phyloP scores from a whole-genome alignment of 2,888 invertebrate genomes.

The Troglohyphantes excavatus region DNA sequence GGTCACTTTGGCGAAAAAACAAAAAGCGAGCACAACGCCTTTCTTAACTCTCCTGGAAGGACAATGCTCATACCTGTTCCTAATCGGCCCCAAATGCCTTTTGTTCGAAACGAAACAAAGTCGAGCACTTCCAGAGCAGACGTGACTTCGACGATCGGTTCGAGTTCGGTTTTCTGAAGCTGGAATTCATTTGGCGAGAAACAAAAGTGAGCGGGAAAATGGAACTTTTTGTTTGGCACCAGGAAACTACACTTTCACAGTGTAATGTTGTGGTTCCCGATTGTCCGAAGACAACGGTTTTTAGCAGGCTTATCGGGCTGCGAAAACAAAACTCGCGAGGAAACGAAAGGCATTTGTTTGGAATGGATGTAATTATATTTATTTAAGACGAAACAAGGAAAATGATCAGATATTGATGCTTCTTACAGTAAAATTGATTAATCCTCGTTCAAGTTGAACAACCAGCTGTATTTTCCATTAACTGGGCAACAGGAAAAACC shows the following conservation, averaged over 20 bases:
- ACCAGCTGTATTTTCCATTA: too few species aligned
- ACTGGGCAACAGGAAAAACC: too few species aligned
- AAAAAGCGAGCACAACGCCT: slow-evolving; percentile 44
- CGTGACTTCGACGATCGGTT: not conserved
- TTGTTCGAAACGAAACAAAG: slow-evolving; percentile 37
- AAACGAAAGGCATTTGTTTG: too few species aligned
- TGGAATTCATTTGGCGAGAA: not conserved
- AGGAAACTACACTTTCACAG: slow-evolving; percentile 1
- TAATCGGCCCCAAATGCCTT: slow-evolving; percentile 50
- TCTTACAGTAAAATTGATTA: not conserved
- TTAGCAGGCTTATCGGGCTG: too few species aligned
- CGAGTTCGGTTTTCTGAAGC: not conserved
- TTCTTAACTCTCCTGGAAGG: slow-evolving; percentile 14
- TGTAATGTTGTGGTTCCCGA: too few species aligned
- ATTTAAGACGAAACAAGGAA: not conserved
- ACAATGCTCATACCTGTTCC: slow-evolving; percentile 59
- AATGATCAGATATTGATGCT: not conserved
- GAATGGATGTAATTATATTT: too few species aligned
- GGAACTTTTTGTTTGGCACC: not conserved
- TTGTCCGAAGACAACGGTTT: too few species aligned
- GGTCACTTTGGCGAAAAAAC: slow-evolving; percentile 32
- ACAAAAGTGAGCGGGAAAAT: too few species aligned
- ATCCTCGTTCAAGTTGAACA: not conserved
- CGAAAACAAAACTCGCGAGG: too few species aligned
- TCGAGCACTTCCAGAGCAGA: not conserved